Evolutionary conservation across 2,113 vertebrate genomes (phyloP).

Genomic region (Theristicus caerulescens): DNA sequence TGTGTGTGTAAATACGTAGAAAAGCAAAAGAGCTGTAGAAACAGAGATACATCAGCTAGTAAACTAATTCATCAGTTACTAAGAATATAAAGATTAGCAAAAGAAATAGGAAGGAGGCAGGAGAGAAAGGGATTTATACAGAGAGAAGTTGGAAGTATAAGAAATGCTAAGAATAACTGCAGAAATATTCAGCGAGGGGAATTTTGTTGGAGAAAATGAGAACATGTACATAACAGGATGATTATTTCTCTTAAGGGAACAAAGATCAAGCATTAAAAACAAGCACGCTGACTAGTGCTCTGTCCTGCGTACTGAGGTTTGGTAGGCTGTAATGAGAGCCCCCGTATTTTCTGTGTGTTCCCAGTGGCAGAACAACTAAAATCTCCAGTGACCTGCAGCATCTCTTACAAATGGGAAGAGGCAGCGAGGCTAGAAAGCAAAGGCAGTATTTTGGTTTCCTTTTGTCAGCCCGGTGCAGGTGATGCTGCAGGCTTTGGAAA

Average conservation of each 20-base stretch:
- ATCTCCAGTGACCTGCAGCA: background rate
- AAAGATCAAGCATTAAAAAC: background rate
- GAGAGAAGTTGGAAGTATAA: background rate
- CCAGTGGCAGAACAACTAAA: background rate
- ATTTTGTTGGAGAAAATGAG: slow-evolving; percentile 14
- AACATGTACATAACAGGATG: background rate
- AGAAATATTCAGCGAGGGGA: background rate
- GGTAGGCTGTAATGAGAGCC: background rate
- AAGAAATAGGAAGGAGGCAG: background rate
- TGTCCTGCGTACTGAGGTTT: background rate
- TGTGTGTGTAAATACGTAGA: background rate
- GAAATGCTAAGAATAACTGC: background rate
- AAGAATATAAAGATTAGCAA: background rate
- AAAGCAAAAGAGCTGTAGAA: background rate
- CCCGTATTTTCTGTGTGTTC: background rate
- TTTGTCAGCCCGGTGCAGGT: no score
- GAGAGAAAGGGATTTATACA: background rate
- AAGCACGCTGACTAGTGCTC: background rate
- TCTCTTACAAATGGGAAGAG: background rate
- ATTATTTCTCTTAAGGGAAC: slow-evolving; percentile 2
- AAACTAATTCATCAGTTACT: background rate
- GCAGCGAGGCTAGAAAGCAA: background rate
- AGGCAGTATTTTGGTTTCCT: background rate
- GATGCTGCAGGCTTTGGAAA: background rate
- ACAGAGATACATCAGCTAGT: background rate